Evolutionary conservation across 2,888 invertebrate species (phyloP).

Genomic region (Orgyia antiqua): DNA sequence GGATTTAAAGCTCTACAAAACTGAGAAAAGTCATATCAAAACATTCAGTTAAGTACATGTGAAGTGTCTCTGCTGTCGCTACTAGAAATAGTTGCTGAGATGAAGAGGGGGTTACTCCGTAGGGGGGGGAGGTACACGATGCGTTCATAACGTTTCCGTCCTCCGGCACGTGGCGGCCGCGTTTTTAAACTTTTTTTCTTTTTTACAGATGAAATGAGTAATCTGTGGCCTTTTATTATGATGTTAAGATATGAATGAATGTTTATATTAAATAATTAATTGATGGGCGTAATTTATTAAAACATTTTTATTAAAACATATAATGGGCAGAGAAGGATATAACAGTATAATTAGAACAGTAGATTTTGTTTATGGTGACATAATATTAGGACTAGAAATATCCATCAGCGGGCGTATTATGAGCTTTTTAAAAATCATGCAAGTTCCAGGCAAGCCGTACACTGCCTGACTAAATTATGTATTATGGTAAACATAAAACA

Average conservation of each 20-base stretch:
- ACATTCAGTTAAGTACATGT: conserved; percentile 55
- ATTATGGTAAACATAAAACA: too few species aligned
- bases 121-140: conserved; percentile 8
- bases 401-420: too few species aligned
- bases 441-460: too few species aligned
- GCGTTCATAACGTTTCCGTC: conserved; percentile 10
- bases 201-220: conserved; percentile 21
- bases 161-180: conserved; percentile 21
- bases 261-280: not conserved
- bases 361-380: too few species aligned
- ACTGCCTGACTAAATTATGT: too few species aligned
- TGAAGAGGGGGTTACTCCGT: conserved; percentile 24
- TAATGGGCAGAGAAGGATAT: too few species aligned
- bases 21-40: conserved; percentile 49
- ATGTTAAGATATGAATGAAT: not conserved
- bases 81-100: conserved; percentile 56
- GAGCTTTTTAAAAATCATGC: too few species aligned
- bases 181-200: conserved; percentile 39
- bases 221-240: conserved; percentile 15
- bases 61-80: conserved; percentile 56
- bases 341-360: too few species aligned
- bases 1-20: conserved; percentile 27
- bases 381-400: too few species aligned
- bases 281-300: not conserved
- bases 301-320: too few species aligned